A percentile compares a stretch with the other conserved stretches of the same genome.
phyloP scores from a whole-genome alignment of 2,113 vertebrate genomes.

The Heptranchias perlo region DNA sequence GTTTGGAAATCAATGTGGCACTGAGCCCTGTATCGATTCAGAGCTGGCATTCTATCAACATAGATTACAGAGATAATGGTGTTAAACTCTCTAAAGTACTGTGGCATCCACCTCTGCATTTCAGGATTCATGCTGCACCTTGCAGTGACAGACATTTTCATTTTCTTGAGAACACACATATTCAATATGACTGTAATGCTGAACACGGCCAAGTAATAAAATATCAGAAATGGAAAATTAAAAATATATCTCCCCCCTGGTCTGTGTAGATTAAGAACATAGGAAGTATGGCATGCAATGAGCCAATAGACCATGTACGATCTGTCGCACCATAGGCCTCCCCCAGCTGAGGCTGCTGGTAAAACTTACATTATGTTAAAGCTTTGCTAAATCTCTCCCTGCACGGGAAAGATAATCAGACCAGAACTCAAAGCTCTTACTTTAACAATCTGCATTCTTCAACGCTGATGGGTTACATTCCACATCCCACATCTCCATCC shows the following conservation, averaged over 20 bases:
- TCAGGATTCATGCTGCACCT: background rate
- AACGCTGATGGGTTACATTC: background rate
- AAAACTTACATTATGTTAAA: background rate
- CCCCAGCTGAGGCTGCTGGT: background rate
- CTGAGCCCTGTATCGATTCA: background rate
- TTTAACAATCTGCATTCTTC: background rate
- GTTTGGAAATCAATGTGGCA: conserved; percentile 18
- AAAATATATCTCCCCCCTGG: background rate
- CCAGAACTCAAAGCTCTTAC: background rate
- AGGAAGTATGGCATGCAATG: background rate
- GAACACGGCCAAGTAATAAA: background rate
- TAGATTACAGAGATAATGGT: background rate
- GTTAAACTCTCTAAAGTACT: background rate
- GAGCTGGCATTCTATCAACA: conserved; percentile 8
- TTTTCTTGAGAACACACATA: background rate
- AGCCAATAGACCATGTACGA: background rate
- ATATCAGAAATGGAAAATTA: background rate
- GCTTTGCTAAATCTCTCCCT: background rate
- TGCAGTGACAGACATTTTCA: background rate
- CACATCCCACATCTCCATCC: background rate
- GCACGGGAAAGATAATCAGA: background rate
- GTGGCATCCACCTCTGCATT: background rate
- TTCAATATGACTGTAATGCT: background rate
- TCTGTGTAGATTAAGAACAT: background rate
- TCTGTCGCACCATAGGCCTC: too few species aligned